These are phyloP conservation scores for Meloidogyne exigua DNA, from an alignment of 1,140 invertebrate genomes.

Conservation along the genomic window DNA sequence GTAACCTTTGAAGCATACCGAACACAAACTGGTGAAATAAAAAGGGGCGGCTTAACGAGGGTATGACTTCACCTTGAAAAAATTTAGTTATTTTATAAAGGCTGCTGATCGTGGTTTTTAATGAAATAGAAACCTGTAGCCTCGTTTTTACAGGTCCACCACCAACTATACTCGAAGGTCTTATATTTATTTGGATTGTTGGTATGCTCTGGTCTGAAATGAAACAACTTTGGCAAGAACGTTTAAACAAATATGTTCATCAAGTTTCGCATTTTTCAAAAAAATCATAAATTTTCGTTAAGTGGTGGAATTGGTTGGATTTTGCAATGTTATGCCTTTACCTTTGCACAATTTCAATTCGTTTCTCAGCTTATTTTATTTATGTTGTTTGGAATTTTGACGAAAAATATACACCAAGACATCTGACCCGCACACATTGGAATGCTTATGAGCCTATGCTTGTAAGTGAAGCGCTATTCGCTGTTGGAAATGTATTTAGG, in stretches of 20 bases:
- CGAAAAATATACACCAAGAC: slow-evolving; percentile 37
- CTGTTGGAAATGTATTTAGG: slow-evolving; percentile 67
- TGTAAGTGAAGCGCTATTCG: slow-evolving; percentile 62
- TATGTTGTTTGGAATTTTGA: slow-evolving; percentile 38
- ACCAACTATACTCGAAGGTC: slow-evolving; percentile 79
- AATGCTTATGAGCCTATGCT: slow-evolving; percentile 62
- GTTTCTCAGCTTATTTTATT: slow-evolving; percentile 54
- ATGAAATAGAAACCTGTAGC: no score
- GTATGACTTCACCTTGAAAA: slow-evolving; percentile 10
- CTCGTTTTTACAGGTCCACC: slow-evolving; percentile 67
- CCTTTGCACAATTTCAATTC: slow-evolving; percentile 66
- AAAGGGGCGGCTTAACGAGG: slow-evolving; percentile 71
- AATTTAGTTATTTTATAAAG: slow-evolving; percentile 70
- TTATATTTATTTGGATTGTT: slow-evolving; percentile 78
- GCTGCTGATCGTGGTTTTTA: slow-evolving; percentile 71
- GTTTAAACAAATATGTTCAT: slow-evolving; percentile 5
- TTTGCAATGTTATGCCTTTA: slow-evolving; percentile 75
- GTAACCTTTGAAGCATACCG: slow-evolving; percentile 77
- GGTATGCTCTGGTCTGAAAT: slow-evolving; percentile 86
- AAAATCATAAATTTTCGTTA: slow-evolving; percentile 81
- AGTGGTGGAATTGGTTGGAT: slow-evolving; percentile 95
- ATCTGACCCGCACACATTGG: slow-evolving; percentile 56
- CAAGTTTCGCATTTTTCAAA: background rate
- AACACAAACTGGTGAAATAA: slow-evolving; percentile 76
- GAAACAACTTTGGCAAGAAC: slow-evolving; percentile 77